These are phyloP conservation scores for Drosophila parthenogenetica DNA, from an alignment of 2,888 invertebrate genomes.

Conservation along the genomic window DNA sequence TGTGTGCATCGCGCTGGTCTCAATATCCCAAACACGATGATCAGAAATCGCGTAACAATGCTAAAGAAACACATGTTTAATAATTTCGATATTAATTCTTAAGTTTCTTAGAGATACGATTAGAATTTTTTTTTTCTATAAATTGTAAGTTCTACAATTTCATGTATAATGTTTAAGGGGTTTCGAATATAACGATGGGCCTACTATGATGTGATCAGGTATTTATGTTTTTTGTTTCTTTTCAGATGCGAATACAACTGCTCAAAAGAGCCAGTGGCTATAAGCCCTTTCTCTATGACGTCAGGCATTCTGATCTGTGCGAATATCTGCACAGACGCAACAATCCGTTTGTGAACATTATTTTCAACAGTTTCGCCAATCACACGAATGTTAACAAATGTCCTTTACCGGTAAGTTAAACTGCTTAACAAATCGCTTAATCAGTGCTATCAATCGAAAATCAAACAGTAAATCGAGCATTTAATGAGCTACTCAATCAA, in stretches of 20 bases:
- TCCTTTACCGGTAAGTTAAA: constrained; percentile 54
- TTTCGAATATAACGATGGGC: constrained; percentile 7
- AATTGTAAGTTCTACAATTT: neutral
- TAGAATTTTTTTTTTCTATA: constrained; percentile 14
- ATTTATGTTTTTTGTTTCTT: neutral
- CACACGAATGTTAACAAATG: constrained; percentile 59
- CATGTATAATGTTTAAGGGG: neutral
- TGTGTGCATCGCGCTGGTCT: constrained; percentile 61
- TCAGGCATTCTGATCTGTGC: constrained; percentile 60
- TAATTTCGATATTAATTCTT: constrained; percentile 7
- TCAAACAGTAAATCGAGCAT: neutral
- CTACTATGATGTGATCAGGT: constrained; percentile 16
- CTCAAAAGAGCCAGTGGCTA: constrained; percentile 75
- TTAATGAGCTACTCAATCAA: neutral
- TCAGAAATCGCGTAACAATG: constrained; percentile 45
- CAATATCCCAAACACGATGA: constrained; percentile 56
- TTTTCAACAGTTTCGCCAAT: constrained; percentile 62
- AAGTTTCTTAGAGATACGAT: neutral
- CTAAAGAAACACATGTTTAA: constrained; percentile 48
- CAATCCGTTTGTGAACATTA: constrained; percentile 73
- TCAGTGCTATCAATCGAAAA: neutral
- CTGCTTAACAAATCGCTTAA: too few species aligned
- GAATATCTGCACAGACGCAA: constrained; percentile 75
- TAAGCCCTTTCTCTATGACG: constrained; percentile 71
- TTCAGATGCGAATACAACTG: constrained; percentile 70